phyloP scores from a whole-genome alignment of 2,113 vertebrate species.

The Notarius quadriscutis region DNA sequence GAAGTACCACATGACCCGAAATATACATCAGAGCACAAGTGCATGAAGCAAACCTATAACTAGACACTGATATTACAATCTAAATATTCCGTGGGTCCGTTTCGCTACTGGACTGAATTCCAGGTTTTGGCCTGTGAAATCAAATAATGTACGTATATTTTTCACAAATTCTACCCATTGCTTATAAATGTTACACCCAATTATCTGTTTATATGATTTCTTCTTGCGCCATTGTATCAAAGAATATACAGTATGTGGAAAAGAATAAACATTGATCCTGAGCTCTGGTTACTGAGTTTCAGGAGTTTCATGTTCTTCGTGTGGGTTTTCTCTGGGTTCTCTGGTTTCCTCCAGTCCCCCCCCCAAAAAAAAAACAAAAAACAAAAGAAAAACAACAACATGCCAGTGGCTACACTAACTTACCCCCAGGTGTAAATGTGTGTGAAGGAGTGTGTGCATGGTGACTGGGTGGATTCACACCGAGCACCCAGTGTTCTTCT shows the following conservation, averaged over 20 bases:
- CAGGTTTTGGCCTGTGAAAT: background rate
- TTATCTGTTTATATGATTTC: conserved; percentile 5
- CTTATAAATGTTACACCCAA: background rate
- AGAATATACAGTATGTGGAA: background rate
- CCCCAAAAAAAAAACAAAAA: too few species aligned
- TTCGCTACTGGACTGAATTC: background rate
- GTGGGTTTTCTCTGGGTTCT: background rate
- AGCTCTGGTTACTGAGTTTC: background rate
- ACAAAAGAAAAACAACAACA: background rate
- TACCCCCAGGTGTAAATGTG: background rate
- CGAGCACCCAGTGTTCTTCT: background rate
- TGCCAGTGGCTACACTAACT: conserved; percentile 1
- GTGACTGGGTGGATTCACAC: background rate
- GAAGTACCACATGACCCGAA: conserved; percentile 12
- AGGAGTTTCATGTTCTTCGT: background rate
- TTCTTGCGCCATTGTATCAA: background rate
- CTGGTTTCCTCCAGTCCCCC: background rate
- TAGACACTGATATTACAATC: background rate
- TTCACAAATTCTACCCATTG: background rate
- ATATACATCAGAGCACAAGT: conserved; percentile 2
- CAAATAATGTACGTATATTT: background rate
- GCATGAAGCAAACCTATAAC: background rate
- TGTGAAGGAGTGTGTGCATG: background rate
- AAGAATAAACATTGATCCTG: background rate
- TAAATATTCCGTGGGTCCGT: conserved; percentile 1